Evolutionary conservation across 2,113 vertebrate genomes (phyloP).

Genomic region (Emydura subglobosa): DNA sequence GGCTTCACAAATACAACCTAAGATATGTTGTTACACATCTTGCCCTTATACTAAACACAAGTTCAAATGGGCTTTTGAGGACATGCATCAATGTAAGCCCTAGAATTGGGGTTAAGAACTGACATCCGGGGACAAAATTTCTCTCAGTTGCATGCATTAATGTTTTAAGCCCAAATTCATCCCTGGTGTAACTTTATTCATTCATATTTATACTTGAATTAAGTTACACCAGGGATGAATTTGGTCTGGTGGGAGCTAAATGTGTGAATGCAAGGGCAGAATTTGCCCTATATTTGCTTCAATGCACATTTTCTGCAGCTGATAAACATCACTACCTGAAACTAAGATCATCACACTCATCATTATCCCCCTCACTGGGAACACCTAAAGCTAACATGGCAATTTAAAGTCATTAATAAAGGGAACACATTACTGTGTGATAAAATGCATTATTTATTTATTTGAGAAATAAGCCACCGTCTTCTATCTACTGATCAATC

Average conservation of each 20-base stretch:
- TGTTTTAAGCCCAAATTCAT: background rate
- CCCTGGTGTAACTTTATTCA: background rate
- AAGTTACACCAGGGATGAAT: background rate
- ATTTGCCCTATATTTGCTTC: background rate
- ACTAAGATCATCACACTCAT: conserved; percentile 5
- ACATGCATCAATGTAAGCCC: background rate
- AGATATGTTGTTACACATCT: background rate
- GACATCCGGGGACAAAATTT: background rate
- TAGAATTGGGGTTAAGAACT: background rate
- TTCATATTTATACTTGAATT: too few relatives aligned
- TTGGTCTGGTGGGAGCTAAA: background rate
- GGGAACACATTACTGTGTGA: background rate
- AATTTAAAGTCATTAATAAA: conserved; percentile 9
- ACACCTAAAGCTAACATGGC: background rate
- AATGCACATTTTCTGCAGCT: background rate
- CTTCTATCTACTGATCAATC: background rate
- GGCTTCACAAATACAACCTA: background rate
- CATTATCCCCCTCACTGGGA: background rate
- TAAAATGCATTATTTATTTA: background rate
- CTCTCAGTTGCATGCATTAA: background rate
- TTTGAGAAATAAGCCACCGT: background rate
- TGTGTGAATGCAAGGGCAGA: background rate
- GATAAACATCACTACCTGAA: conserved; percentile 21
- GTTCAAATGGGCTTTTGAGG: background rate
- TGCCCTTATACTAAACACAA: background rate